These are phyloP conservation scores for Trachelus stipa DNA, from an alignment of 2,888 invertebrate species.

Conservation along the genomic window DNA sequence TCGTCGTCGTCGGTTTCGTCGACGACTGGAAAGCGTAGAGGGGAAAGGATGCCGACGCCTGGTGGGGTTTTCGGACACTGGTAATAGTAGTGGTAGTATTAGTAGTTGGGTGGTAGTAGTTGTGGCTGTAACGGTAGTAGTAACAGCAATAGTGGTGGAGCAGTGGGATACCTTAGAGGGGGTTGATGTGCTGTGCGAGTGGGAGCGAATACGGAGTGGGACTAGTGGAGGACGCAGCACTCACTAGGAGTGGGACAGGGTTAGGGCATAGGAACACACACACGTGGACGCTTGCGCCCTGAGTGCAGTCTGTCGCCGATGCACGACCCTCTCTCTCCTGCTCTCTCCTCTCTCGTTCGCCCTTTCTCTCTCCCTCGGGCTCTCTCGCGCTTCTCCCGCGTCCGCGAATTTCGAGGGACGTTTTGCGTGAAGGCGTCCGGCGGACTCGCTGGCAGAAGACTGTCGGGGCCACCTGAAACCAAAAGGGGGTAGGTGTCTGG, in stretches of 20 bases:
- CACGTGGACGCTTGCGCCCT: constrained; percentile 54
- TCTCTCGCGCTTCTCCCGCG: constrained; percentile 25
- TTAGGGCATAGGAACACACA: constrained; percentile 48
- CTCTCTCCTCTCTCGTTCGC: constrained; percentile 11
- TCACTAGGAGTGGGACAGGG: constrained; percentile 36
- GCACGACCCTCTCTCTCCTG: constrained; percentile 31
- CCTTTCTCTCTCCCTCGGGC: constrained; percentile 23
- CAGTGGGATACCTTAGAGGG: not conserved
- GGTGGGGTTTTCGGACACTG: constrained; percentile 2
- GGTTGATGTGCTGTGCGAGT: not conserved
- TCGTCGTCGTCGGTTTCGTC: constrained; percentile 23
- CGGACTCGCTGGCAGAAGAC: constrained; percentile 4
- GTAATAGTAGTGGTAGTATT: constrained; percentile 17
- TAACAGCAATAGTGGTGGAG: not conserved
- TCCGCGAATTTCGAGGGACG: constrained; percentile 4
- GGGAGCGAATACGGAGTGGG: constrained; percentile 30
- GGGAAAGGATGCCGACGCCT: constrained; percentile 14
- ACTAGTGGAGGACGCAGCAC: constrained; percentile 12
- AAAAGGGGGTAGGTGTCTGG: not conserved
- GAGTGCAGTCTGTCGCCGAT: constrained; percentile 45
- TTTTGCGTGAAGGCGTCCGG: not conserved
- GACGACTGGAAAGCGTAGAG: constrained; percentile 29
- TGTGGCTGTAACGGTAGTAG: constrained; percentile 17
- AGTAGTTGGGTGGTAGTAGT: constrained; percentile 20
- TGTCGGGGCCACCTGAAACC: constrained; percentile 18